Evolutionary conservation across 2,113 vertebrate genomes (phyloP).

Genomic region (Phocoena sinus): DNA sequence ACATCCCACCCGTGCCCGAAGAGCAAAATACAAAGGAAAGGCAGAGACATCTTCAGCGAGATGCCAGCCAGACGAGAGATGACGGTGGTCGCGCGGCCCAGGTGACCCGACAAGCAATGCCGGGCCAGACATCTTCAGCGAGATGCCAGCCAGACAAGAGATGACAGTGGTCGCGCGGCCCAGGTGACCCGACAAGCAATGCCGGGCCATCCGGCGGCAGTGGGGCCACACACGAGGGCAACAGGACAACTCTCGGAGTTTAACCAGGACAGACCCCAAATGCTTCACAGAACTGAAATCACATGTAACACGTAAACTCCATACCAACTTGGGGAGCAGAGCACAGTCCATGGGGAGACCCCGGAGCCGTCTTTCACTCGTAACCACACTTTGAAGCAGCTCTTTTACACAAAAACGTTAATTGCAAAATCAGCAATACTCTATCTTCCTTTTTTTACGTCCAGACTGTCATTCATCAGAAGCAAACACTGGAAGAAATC

Average conservation of each 20-base stretch:
- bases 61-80: slow-evolving; percentile 16
- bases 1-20: slow-evolving; percentile 24
- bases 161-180: accelerated
- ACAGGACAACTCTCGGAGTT: background rate
- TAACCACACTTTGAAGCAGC: background rate
- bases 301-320: background rate
- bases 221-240: background rate
- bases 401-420: background rate
- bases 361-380: background rate
- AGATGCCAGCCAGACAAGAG: slow-evolving; percentile 25
- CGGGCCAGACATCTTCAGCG: background rate
- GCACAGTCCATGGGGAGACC: background rate
- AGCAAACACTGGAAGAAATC: slow-evolving; percentile 35
- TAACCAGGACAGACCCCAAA: background rate
- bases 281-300: background rate
- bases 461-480: slow-evolving; percentile 18
- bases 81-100: accelerated
- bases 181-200: slow-evolving; percentile 8
- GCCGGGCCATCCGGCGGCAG: background rate
- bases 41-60: background rate
- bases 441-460: background rate
- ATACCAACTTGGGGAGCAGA: background rate
- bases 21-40: background rate
- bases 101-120: slow-evolving; percentile 17
- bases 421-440: slow-evolving; percentile 28